Percentiles rank a stretch among this genome's conserved stretches.
These are phyloP conservation scores for Cephus cinctus DNA, from an alignment of 1,140 invertebrate species.

Conservation along the genomic window DNA sequence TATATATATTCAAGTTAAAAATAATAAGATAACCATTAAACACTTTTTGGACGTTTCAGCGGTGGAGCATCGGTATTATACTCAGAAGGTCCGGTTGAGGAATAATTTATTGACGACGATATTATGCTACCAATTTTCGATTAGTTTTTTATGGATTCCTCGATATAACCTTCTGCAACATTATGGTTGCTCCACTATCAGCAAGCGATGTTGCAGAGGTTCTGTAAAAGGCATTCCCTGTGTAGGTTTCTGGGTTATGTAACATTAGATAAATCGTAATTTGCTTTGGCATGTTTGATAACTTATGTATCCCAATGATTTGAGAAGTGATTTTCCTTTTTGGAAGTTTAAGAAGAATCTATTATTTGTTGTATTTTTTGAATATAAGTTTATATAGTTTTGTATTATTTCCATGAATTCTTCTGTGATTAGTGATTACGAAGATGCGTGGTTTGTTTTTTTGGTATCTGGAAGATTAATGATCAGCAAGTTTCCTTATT, in stretches of 20 bases:
- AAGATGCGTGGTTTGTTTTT: slow-evolving; percentile 3
- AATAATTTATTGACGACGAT: too few relatives aligned
- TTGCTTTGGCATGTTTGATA: background rate
- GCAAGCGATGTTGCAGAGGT: slow-evolving; percentile 14
- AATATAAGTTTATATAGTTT: slow-evolving; percentile 13
- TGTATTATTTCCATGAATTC: slow-evolving; percentile 1
- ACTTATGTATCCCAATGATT: slow-evolving; percentile 15
- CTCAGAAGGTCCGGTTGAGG: too few relatives aligned
- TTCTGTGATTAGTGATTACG: slow-evolving; percentile 7
- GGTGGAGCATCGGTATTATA: too few relatives aligned
- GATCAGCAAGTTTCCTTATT: background rate
- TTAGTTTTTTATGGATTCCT: background rate
- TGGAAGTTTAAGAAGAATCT: slow-evolving; percentile 15
- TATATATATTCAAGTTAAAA: too few relatives aligned
- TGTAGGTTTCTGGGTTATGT: slow-evolving; percentile 12
- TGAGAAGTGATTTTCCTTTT: slow-evolving; percentile 15
- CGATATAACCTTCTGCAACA: background rate
- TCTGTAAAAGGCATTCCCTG: slow-evolving; percentile 15
- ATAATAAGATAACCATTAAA: too few relatives aligned
- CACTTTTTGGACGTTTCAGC: too few relatives aligned
- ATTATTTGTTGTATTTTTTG: slow-evolving; percentile 5
- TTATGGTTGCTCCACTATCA: slow-evolving; percentile 3
- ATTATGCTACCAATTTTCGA: background rate
- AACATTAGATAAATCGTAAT: slow-evolving; percentile 17
- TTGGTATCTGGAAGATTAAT: slow-evolving; percentile 8